These are phyloP conservation scores for Chelidonichthys spinosus DNA, from an alignment of 2,797 vertebrate genomes.

Conservation along the genomic window DNA sequence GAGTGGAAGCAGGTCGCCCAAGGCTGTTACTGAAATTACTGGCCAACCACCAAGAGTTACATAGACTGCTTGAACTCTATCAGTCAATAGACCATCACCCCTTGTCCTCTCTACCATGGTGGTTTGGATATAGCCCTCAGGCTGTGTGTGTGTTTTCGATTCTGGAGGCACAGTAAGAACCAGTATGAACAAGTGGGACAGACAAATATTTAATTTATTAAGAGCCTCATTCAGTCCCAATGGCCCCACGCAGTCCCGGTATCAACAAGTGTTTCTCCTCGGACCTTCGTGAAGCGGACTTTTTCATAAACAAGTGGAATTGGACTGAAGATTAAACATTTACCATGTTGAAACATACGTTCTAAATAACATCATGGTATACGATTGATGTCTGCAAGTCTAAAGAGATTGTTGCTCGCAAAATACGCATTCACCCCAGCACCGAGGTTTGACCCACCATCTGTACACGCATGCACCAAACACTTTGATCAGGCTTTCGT, in stretches of 20 bases:
- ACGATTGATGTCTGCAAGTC: conserved; percentile 19
- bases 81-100: conserved; percentile 73
- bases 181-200: conserved; percentile 28
- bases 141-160: conserved; percentile 52
- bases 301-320: conserved; percentile 24
- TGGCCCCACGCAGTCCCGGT: conserved; percentile 16
- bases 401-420: conserved; percentile 8
- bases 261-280: conserved; percentile 38
- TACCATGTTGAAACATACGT: conserved; percentile 10
- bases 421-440: background rate
- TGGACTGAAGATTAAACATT: conserved; percentile 36
- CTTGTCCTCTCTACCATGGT: conserved; percentile 53
- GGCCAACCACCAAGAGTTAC: conserved; percentile 68
- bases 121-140: conserved; percentile 72
- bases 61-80: conserved; percentile 64
- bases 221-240: conserved; percentile 23
- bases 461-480: conserved; percentile 14
- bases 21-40: conserved; percentile 73
- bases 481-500: conserved; percentile 2
- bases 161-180: conserved; percentile 46
- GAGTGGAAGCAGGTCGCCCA: conserved; percentile 58
- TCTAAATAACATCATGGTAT: conserved; percentile 13
- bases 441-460: conserved; percentile 12
- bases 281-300: conserved; percentile 9
- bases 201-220: conserved; percentile 52